phyloP scores from a whole-genome alignment of 1,140 invertebrate species.

The Lucilia cuprina region DNA sequence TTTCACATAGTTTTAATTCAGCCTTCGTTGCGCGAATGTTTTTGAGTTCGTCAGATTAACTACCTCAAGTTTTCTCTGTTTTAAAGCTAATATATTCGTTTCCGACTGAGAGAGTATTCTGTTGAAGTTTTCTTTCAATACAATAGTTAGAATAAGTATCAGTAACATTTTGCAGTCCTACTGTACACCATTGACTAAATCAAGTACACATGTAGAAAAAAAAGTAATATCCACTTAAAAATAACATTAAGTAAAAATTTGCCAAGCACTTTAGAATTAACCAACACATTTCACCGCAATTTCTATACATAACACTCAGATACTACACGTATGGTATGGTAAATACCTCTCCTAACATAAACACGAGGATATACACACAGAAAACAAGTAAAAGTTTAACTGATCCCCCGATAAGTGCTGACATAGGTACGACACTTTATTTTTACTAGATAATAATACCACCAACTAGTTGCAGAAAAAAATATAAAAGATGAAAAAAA shows the following conservation, averaged over 20 bases:
- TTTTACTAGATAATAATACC: constrained; percentile 35
- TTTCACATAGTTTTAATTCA: no score
- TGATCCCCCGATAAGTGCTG: constrained; percentile 58
- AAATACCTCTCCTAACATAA: not conserved
- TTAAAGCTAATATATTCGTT: no score
- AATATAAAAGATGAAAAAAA: not conserved
- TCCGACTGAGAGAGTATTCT: no score
- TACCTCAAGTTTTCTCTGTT: no score
- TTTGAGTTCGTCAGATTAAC: no score
- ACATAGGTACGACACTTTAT: constrained; percentile 53
- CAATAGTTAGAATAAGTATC: no score
- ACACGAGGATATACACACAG: not conserved
- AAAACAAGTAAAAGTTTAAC: constrained; percentile 26
- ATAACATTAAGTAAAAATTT: constrained; percentile 40
- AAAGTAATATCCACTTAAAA: constrained; percentile 23
- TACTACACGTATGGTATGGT: not conserved
- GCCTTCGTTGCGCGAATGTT: no score
- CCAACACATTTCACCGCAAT: constrained; percentile 28
- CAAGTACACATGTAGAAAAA: no score
- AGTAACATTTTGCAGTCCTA: no score
- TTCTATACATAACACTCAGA: not conserved
- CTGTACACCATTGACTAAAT: no score
- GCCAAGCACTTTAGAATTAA: constrained; percentile 42
- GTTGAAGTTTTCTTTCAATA: no score
- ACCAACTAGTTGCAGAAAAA: constrained; percentile 22